Evolutionary conservation across 1,140 invertebrate species (phyloP).

Genomic region (Temnothorax curvispinosus): DNA sequence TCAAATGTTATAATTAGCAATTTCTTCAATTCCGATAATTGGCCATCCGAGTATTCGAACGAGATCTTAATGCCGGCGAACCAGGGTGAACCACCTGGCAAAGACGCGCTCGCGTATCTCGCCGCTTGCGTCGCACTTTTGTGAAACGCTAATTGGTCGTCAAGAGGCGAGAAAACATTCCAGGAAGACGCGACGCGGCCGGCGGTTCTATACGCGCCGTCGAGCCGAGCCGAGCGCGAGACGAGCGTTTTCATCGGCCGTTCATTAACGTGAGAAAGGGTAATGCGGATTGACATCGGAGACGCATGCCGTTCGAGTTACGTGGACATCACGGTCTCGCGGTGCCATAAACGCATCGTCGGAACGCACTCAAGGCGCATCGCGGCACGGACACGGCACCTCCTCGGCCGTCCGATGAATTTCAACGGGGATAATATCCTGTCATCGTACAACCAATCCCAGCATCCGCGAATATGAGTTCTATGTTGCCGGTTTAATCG

Average conservation of each 20-base stretch:
- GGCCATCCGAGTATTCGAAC: conserved; percentile 16
- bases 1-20: conserved; percentile 32
- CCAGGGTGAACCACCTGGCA: conserved; percentile 44
- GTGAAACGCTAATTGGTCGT: conserved; percentile 53
- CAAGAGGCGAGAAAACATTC: conserved; percentile 17
- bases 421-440: conserved; percentile 40
- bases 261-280: conserved; percentile 54
- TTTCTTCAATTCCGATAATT: conserved; percentile 31
- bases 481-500: conserved; percentile 8
- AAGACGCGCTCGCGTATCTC: conserved; percentile 13
- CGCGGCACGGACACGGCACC: background rate
- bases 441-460: conserved; percentile 25
- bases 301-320: conserved; percentile 54
- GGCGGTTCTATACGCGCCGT: background rate
- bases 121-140: conserved; percentile 24
- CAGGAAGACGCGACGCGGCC: background rate
- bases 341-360: conserved; percentile 46
- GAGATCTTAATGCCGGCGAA: conserved; percentile 31
- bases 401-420: conserved; percentile 10
- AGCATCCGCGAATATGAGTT: background rate
- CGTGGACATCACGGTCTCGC: conserved; percentile 23
- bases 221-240: conserved; percentile 12
- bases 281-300: conserved; percentile 53
- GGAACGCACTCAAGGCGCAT: background rate
- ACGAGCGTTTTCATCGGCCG: conserved; percentile 35